These are phyloP conservation scores for Lamprologus tigripictilis DNA, from an alignment of 2,113 vertebrate genomes.

Conservation along the genomic window DNA sequence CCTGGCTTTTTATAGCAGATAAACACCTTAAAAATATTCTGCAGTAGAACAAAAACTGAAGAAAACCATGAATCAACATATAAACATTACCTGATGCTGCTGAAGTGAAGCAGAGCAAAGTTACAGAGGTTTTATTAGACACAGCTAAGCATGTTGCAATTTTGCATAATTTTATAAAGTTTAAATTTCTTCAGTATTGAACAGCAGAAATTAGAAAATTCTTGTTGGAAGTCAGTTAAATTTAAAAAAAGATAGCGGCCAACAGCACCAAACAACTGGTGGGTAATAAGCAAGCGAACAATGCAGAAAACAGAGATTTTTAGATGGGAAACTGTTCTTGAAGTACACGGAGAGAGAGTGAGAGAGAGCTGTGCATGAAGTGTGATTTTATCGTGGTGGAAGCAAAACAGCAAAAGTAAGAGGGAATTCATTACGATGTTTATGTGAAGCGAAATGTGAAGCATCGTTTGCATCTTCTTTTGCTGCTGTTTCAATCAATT, in stretches of 20 bases:
- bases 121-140: no score
- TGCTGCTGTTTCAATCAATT: neutral
- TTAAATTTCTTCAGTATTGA: neutral
- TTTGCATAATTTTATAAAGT: neutral
- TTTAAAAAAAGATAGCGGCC: neutral
- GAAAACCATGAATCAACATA: no score
- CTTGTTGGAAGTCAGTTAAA: neutral
- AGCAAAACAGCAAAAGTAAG: neutral
- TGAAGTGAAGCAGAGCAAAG: no score
- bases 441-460: neutral
- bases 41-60: no score
- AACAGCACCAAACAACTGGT: neutral
- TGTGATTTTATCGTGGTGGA: neutral
- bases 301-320: neutral
- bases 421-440: neutral
- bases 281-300: neutral
- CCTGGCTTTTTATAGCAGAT: no score
- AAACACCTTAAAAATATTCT: no score
- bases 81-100: no score
- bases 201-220: neutral
- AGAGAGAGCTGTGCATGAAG: neutral
- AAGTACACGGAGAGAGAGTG: neutral
- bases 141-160: neutral
- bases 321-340: neutral
- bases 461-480: neutral